These are phyloP conservation scores for Etheostoma cragini DNA, from an alignment of 2,113 vertebrate species.

Conservation along the genomic window DNA sequence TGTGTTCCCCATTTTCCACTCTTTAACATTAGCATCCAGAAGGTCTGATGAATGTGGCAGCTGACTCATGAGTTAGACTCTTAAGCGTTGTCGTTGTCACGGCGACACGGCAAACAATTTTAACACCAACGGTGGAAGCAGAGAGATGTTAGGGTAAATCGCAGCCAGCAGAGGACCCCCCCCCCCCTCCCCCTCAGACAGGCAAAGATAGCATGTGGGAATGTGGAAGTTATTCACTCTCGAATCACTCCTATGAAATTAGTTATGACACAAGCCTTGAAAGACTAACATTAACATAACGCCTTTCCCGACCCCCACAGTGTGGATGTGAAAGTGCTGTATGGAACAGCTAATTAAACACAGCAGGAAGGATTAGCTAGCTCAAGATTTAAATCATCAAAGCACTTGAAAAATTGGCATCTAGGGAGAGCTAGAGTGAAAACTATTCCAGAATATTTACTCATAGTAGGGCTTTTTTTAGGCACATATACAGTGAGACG, in stretches of 20 bases:
- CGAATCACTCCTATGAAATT: neutral
- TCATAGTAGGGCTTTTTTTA: neutral
- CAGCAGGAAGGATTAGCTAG: neutral
- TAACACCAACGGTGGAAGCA: neutral
- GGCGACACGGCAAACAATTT: neutral
- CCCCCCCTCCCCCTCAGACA: too few species aligned
- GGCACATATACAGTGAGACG: too few species aligned
- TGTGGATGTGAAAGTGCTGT: neutral
- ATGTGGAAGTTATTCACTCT: conserved; percentile 5
- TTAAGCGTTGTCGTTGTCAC: neutral
- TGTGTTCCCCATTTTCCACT: neutral
- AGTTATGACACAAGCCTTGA: neutral
- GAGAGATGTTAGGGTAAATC: conserved; percentile 2
- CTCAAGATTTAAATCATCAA: conserved; percentile 1
- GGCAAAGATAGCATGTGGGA: neutral
- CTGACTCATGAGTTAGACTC: neutral
- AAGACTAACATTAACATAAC: neutral
- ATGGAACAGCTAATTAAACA: conserved; percentile 7
- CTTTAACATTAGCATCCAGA: neutral
- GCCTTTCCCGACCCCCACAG: neutral
- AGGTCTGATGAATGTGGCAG: neutral
- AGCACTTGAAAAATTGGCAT: neutral
- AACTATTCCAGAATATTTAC: neutral
- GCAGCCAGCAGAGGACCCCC: neutral
- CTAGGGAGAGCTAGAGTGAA: neutral